These are phyloP conservation scores for Harpagoxenus sublaevis DNA, from an alignment of 2,888 invertebrate genomes.

Conservation along the genomic window DNA sequence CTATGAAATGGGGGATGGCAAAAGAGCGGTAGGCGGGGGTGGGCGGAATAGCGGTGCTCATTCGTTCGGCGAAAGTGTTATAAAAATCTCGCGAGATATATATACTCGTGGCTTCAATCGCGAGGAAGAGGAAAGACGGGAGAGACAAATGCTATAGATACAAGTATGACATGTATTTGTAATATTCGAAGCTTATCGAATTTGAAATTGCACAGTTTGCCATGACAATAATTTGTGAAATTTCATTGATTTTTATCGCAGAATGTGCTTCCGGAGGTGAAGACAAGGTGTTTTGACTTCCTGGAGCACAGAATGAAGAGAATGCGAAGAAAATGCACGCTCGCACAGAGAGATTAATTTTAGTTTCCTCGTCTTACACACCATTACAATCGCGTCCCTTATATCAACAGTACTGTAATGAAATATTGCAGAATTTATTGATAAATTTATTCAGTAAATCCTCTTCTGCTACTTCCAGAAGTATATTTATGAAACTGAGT, in stretches of 20 bases:
- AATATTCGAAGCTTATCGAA: neutral
- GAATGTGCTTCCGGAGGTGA: neutral
- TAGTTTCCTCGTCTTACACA: neutral
- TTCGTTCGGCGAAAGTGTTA: conserved; percentile 40
- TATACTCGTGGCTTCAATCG: conserved; percentile 30
- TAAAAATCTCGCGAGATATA: conserved; percentile 56
- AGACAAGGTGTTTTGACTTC: neutral
- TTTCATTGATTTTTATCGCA: neutral
- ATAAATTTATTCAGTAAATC: neutral
- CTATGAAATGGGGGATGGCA: conserved; percentile 35
- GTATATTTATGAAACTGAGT: neutral
- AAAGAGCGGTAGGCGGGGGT: conserved; percentile 37
- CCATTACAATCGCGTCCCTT: neutral
- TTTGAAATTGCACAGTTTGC: neutral
- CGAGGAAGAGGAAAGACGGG: neutral
- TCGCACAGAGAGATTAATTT: neutral
- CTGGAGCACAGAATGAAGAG: neutral
- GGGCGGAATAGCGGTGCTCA: conserved; percentile 36
- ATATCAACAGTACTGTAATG: neutral
- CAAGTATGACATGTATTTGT: neutral
- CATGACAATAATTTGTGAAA: neutral
- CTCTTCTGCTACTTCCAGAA: neutral
- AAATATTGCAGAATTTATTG: neutral
- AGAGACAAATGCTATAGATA: neutral
- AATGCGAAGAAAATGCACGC: neutral